Conservation (phyloP, 2,888 invertebrate genomes). For the Blastobasis adustella region DNA sequence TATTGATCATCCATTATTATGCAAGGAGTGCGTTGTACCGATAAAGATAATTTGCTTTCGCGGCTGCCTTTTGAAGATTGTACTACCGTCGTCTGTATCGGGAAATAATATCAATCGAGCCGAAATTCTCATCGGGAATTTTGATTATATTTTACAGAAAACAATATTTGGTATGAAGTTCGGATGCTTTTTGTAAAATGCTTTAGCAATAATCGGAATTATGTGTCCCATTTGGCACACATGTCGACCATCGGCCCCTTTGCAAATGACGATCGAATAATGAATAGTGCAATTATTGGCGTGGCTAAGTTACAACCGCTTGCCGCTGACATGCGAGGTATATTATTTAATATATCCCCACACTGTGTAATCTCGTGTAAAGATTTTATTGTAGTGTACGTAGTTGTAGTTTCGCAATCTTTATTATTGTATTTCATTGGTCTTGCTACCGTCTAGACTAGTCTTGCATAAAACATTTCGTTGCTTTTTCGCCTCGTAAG, state of each 20-base stretch:
- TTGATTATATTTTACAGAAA: too few species aligned
- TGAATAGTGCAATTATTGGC: conserved; percentile 8
- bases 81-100: background rate
- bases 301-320: conserved; percentile 3
- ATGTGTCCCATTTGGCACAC: background rate
- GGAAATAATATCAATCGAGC: too few species aligned
- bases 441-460: conserved; percentile 4
- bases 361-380: background rate
- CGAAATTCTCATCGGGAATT: too few species aligned
- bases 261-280: conserved; percentile 5
- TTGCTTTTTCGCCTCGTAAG: conserved; percentile 1
- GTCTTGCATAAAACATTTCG: conserved; percentile 5
- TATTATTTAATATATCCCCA: background rate
- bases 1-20: conserved; percentile 43
- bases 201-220: too few species aligned
- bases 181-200: too few species aligned
- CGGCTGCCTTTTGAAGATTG: conserved; percentile 11
- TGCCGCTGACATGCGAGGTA: conserved; percentile 3
- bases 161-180: too few species aligned
- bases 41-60: conserved; percentile 27
- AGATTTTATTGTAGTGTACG: background rate
- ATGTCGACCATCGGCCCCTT: background rate
- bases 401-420: conserved; percentile 1
- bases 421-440: background rate
- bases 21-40: conserved; percentile 32